phyloP scores from a whole-genome alignment of 2,888 invertebrate genomes.

The Eristalinus sepulchralis region DNA sequence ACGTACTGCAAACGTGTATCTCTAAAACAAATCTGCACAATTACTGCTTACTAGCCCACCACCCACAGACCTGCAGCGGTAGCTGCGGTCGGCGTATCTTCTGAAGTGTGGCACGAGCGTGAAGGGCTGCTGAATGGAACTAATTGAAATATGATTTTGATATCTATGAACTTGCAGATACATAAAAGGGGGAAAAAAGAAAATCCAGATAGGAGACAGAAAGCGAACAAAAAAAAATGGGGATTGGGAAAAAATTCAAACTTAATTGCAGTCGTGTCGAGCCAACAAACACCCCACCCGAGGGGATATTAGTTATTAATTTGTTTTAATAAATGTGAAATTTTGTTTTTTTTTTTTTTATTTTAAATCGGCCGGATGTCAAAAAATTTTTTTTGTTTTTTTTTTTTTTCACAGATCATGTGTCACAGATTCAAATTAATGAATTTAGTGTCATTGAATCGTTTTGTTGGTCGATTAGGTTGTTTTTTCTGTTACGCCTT shows the following conservation, averaged over 20 bases:
- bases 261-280: not conserved
- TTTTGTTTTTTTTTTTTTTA: not conserved
- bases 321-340: not conserved
- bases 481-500: not conserved
- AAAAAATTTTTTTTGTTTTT: no score
- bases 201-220: not conserved
- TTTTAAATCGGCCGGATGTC: not conserved
- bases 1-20: not conserved
- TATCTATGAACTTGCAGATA: not conserved
- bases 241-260: not conserved
- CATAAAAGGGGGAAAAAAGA: not conserved
- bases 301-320: conserved; percentile 8
- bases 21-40: conserved; percentile 10
- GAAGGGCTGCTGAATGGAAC: not conserved
- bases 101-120: not conserved
- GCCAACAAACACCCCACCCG: not conserved
- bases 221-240: not conserved
- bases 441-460: not conserved
- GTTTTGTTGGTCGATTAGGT: not conserved
- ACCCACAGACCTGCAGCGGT: not conserved
- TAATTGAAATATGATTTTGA: conserved; percentile 1
- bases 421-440: not conserved
- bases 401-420: not conserved
- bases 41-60: not conserved
- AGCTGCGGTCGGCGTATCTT: not conserved